Percentiles rank a stretch among this genome's conserved stretches.
Evolutionary conservation across 2,113 vertebrate species (phyloP).

Genomic region (Platichthys stellatus): DNA sequence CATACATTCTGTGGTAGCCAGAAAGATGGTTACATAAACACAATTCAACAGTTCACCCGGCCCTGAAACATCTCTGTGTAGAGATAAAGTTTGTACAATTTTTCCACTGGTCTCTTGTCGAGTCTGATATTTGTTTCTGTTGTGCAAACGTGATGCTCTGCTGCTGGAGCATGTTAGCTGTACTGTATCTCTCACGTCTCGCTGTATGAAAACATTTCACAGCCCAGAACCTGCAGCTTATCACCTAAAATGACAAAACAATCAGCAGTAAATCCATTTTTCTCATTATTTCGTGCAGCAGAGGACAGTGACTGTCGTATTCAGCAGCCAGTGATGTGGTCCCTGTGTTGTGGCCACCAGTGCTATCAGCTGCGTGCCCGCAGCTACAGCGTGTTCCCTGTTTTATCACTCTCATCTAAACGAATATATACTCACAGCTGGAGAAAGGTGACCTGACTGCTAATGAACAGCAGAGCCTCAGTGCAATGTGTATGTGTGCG

Average conservation of each 20-base stretch:
- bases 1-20: not conserved
- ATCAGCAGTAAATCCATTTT: not conserved
- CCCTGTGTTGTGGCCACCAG: constrained; percentile 37
- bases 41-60: constrained; percentile 6
- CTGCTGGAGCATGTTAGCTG: not conserved
- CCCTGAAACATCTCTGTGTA: not conserved
- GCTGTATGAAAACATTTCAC: constrained; percentile 15
- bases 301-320: constrained; percentile 41
- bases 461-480: constrained; percentile 73
- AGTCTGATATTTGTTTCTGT: not conserved
- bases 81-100: not conserved
- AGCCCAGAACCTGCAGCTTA: constrained; percentile 21
- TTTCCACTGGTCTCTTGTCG: not conserved
- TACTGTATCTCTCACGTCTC: not conserved
- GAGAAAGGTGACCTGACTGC: constrained; percentile 80
- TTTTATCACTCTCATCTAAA: constrained; percentile 77
- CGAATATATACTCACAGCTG: constrained; percentile 76
- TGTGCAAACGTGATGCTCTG: constrained; percentile 2
- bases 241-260: constrained; percentile 25
- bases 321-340: constrained; percentile 48
- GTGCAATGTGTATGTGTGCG: constrained; percentile 26
- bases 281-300: constrained; percentile 18
- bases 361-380: constrained; percentile 62
- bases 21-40: constrained; percentile 32
- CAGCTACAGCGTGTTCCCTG: constrained; percentile 70